Evolutionary conservation across 2,113 vertebrate genomes (phyloP).

Genomic region (Oncorhynchus masou): DNA sequence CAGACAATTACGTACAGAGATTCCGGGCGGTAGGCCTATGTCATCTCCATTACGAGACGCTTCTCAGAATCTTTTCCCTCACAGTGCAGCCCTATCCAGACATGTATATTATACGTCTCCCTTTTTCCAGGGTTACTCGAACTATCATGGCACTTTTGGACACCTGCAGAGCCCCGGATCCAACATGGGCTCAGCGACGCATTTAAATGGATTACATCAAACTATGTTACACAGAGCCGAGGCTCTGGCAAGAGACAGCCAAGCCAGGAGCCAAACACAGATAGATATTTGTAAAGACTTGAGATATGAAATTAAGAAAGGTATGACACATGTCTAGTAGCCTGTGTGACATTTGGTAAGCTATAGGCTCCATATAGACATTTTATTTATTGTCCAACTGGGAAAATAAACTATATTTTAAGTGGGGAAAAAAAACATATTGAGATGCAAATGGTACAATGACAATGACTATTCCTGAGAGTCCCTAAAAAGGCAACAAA

Average conservation of each 20-base stretch:
- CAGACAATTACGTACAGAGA: conserved; percentile 47
- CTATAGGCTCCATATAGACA: neutral
- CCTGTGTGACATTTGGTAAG: neutral
- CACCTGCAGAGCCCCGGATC: conserved; percentile 75
- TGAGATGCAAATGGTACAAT: neutral
- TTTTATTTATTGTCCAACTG: conserved; percentile 6
- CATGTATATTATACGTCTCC: conserved; percentile 86
- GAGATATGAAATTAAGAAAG: conserved; percentile 85
- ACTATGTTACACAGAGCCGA: conserved; percentile 83
- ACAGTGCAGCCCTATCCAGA: conserved; percentile 77
- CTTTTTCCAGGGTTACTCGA: conserved; percentile 85
- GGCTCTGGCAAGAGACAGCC: conserved; percentile 79
- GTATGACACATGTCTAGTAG: conserved; percentile 78
- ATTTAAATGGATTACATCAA: conserved; percentile 90
- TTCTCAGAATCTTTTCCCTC: conserved; percentile 60
- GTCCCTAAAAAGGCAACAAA: neutral
- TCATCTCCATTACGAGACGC: conserved; percentile 68
- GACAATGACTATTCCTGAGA: neutral
- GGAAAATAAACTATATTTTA: neutral
- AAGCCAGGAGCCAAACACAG: conserved; percentile 76
- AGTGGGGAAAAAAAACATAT: neutral
- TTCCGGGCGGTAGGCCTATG: conserved; percentile 42
- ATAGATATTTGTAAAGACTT: conserved; percentile 84
- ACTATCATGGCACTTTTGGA: conserved; percentile 81
- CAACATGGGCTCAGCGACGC: conserved; percentile 59